Evolutionary conservation across 2,113 vertebrate genomes (phyloP).

Genomic region (Sapayoa aenigma): DNA sequence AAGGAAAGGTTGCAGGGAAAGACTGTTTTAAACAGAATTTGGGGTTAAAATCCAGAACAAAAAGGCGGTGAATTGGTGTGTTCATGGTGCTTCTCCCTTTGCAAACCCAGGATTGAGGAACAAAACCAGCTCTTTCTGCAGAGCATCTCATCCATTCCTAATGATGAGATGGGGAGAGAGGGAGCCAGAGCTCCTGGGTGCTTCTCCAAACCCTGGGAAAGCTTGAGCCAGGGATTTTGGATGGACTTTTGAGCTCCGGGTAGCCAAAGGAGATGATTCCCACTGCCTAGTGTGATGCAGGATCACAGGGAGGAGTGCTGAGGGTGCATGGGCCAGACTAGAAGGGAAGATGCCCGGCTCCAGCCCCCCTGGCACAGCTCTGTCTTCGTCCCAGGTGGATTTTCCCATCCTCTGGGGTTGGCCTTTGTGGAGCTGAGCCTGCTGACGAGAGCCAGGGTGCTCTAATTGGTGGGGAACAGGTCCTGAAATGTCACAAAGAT

Average conservation of each 20-base stretch:
- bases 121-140: not conserved
- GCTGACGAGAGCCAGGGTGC: not conserved
- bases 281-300: rapidly evolving
- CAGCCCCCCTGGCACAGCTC: not conserved
- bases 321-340: not conserved
- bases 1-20: slow-evolving; percentile 32
- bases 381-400: not conserved
- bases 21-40: not conserved
- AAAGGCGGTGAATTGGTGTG: rapidly evolving
- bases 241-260: not conserved
- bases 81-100: not conserved
- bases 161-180: not conserved
- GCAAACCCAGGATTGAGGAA: rapidly evolving
- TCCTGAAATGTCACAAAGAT: slow-evolving; percentile 72
- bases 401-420: not conserved
- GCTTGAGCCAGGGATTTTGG: not conserved
- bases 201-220: not conserved
- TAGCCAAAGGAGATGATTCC: not conserved
- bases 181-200: not conserved
- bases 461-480: slow-evolving; percentile 52
- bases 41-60: not conserved
- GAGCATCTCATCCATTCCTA: not conserved
- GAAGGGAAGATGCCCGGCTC: not conserved
- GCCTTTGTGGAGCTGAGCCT: not conserved
- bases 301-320: not conserved